Conservation (phyloP, 2,888 invertebrate genomes). For the Oscheius sp. region DNA sequence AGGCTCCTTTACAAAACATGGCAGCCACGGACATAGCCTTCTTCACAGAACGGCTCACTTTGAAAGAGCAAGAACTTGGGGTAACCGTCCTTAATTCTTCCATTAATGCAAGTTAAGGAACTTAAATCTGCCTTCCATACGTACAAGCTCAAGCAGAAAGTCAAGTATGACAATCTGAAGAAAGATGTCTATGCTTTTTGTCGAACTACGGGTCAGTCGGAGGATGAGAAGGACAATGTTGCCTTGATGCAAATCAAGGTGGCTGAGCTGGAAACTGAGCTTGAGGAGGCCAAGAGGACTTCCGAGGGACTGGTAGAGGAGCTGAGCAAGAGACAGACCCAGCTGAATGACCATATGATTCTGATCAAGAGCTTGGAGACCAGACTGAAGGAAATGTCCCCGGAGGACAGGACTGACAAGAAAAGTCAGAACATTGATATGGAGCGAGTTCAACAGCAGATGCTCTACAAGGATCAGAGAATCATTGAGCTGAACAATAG, state of each 20-base stretch:
- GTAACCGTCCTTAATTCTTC: background rate
- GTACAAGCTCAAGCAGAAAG: conserved; percentile 35
- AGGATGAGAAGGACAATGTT: conserved; percentile 16
- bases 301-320: conserved; percentile 18
- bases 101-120: conserved; percentile 16
- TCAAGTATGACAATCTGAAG: conserved; percentile 31
- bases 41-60: conserved; percentile 29
- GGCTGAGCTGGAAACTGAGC: conserved; percentile 27
- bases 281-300: conserved; percentile 13
- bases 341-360: conserved; percentile 31
- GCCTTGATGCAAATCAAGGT: conserved; percentile 33
- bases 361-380: conserved; percentile 30
- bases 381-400: conserved; percentile 26
- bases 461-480: conserved; percentile 77
- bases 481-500: conserved; percentile 81
- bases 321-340: conserved; percentile 22
- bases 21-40: conserved; percentile 33
- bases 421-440: conserved; percentile 31
- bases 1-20: conserved; percentile 5
- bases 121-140: conserved; percentile 34
- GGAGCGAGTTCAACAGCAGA: conserved; percentile 58
- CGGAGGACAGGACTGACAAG: background rate
- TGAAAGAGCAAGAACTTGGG: conserved; percentile 33
- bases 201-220: background rate
- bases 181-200: conserved; percentile 22